phyloP scores from a whole-genome alignment of 2,888 invertebrate species.

The Caenorhabditis becei region DNA sequence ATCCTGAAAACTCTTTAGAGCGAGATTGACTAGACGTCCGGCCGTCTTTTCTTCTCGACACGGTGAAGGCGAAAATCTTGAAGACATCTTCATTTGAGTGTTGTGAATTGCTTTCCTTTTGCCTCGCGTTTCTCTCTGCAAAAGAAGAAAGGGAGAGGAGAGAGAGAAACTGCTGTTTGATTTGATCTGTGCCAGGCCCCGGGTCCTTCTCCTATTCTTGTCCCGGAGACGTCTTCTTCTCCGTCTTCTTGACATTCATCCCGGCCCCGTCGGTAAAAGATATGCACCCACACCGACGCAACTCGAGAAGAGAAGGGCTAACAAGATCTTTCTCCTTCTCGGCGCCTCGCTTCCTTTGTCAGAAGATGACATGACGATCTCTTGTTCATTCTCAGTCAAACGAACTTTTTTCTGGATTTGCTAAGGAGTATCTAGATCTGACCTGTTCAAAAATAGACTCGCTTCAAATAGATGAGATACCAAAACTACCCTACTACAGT shows the following conservation, averaged over 20 bases:
- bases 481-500: too few species aligned
- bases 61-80: conserved; percentile 12
- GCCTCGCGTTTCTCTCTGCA: conserved; percentile 6
- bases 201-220: conserved; percentile 57
- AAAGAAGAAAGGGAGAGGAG: conserved; percentile 12
- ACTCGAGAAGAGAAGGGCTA: conserved; percentile 49
- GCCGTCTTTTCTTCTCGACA: conserved; percentile 23
- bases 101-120: conserved; percentile 47
- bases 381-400: conserved; percentile 31
- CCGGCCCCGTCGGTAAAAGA: conserved; percentile 53
- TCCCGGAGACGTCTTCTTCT: conserved; percentile 41
- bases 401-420: conserved; percentile 21
- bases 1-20: conserved; percentile 11
- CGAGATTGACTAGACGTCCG: conserved; percentile 52
- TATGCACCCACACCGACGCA: conserved; percentile 54
- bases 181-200: conserved; percentile 57
- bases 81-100: conserved; percentile 59
- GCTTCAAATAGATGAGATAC: too few species aligned
- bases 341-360: conserved; percentile 14
- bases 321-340: conserved; percentile 42
- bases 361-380: conserved; percentile 21
- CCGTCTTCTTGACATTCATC: conserved; percentile 43
- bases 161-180: conserved; percentile 53
- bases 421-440: too few species aligned
- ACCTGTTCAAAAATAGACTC: too few species aligned